Base-by-base conservation (phyloP, 1,140 invertebrate species). In the Diabrotica virgifera region DNA sequence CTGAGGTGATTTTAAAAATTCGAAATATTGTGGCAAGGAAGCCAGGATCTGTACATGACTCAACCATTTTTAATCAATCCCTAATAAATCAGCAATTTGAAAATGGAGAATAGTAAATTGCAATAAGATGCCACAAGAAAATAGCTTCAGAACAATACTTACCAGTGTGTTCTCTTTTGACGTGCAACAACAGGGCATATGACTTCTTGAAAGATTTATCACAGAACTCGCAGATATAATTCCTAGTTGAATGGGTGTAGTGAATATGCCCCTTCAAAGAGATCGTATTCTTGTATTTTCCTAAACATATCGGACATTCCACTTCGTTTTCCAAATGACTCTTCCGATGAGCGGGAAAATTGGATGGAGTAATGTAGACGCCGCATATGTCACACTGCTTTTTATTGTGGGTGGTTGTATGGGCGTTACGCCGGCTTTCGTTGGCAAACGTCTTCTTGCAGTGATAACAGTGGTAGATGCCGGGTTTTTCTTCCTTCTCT, bases 201-300 rank as follows among this genome's bases (percentile, higher is more conserved):
- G 65, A 68, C 11, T 54, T 65, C 36, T 66, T 65, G 14, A 65
- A 72, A 9, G 56, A 50, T 56, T 65, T 70, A n/a, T 63, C 40
- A 52, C 70, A 72, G 10, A 56, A 57, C 58, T 70, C 60, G 53
- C 70, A 72, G 13, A 62, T 50, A 53, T 65, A 67, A 6, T 64
- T 55, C 38, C 60, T 62, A 6, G 62, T 57, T 7, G 63, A 62
- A 38, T 63, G 62, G 11, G 62, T 63, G 36, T 72, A 72, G 38
- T 67, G 65, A 52, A 72, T 66, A 52, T 72, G 70, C 9, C 70
- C 65, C 36, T 68, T 64, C 37, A 72, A 63, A 59, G 65, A 70
- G 53, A 68, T 65, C 12, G 61, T 56, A 58, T 72, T 72, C 59
- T 72, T 72, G 10, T 65, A 69, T 35, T 61, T 62, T 7, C 51